A percentile compares a stretch with the other conserved stretches of the same genome.
phyloP scores from a whole-genome alignment of 2,113 vertebrate genomes.

The Rattus rattus region DNA sequence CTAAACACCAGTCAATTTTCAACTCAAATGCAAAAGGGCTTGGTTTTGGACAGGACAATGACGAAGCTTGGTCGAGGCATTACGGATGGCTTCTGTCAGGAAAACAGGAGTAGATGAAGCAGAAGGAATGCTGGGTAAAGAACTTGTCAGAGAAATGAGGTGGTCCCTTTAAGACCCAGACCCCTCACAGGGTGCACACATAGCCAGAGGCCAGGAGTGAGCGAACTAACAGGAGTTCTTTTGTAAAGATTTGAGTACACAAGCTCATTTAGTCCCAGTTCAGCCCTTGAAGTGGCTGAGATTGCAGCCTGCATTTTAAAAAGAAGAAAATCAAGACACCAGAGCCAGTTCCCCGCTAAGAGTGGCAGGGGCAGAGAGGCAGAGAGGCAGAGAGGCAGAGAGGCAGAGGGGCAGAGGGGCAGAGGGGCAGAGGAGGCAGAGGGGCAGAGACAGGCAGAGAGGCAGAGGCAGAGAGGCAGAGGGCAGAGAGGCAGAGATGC shows the following conservation, averaged over 20 bases:
- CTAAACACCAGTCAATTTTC: not conserved
- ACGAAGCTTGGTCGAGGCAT: not conserved
- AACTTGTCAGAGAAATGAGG: not conserved
- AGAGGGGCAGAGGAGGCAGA: too few species aligned
- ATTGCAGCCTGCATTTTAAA: not conserved
- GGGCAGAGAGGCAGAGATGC: too few species aligned
- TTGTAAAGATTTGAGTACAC: not conserved
- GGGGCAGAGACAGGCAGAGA: too few species aligned
- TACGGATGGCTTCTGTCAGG: not conserved
- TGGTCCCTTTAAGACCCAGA: not conserved
- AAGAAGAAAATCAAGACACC: not conserved
- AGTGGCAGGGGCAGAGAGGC: not conserved
- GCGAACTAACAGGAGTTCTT: not conserved
- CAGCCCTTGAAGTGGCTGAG: not conserved
- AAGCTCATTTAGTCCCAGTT: not conserved
- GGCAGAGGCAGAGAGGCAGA: too few species aligned
- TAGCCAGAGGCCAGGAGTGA: fast-evolving
- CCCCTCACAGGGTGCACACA: fast-evolving
- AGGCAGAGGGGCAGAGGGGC: too few species aligned
- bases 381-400: too few species aligned
- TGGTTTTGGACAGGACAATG: not conserved
- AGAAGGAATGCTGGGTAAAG: not conserved
- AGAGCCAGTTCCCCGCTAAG: not conserved
- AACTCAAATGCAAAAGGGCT: not conserved
- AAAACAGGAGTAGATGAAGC: not conserved